These are phyloP conservation scores for Acrobasis consociella DNA, from an alignment of 2,888 invertebrate genomes.

Conservation along the genomic window DNA sequence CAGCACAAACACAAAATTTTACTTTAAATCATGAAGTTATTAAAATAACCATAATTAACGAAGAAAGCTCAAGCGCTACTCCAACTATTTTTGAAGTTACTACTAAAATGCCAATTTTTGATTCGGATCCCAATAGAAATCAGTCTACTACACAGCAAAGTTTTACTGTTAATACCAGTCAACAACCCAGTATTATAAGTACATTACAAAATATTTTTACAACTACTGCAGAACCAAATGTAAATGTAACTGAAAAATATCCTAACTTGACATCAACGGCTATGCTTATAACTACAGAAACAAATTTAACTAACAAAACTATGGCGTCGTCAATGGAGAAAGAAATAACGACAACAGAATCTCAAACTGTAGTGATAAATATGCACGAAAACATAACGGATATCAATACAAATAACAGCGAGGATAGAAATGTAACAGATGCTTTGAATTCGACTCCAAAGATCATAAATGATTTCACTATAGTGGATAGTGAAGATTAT, in stretches of 20 bases:
- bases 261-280: background rate
- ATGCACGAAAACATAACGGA: conserved; percentile 29
- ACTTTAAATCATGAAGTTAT: conserved; percentile 48
- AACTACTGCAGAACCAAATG: background rate
- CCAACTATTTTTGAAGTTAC: conserved; percentile 56
- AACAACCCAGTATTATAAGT: background rate
- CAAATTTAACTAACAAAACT: background rate
- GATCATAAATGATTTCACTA: conserved; percentile 17
- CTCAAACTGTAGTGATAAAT: conserved; percentile 23
- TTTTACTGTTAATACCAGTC: conserved; percentile 29
- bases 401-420: conserved; percentile 20
- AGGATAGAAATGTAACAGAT: conserved; percentile 16
- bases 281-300: background rate
- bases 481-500: conserved; percentile 37
- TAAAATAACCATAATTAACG: conserved; percentile 54
- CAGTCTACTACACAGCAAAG: conserved; percentile 22
- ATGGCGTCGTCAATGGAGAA: background rate
- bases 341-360: conserved; percentile 4
- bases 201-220: background rate
- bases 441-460: conserved; percentile 19
- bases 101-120: conserved; percentile 54
- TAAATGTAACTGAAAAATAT: conserved; percentile 4
- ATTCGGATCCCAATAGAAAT: conserved; percentile 33
- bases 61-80: conserved; percentile 41
- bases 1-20: conserved; percentile 30